Evolutionary conservation across 2,113 vertebrate species (phyloP).

Genomic region (Grammomys dolichurus): DNA sequence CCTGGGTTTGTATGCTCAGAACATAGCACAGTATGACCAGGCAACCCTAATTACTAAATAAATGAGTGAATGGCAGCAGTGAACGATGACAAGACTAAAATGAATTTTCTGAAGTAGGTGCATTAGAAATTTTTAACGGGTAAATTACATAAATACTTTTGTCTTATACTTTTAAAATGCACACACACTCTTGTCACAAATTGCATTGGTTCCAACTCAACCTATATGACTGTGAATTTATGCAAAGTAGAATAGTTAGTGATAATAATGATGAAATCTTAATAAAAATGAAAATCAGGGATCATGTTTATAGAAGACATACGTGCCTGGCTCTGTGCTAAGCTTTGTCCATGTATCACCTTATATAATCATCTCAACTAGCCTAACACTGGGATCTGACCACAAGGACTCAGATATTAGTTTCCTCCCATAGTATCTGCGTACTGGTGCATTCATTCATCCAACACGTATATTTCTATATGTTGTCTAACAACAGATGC

Average conservation of each 20-base stretch:
- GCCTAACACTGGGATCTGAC: not conserved
- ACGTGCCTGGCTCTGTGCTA: not conserved
- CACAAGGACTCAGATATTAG: not conserved
- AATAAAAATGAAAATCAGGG: not conserved
- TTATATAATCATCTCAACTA: not conserved
- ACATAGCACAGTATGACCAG: accelerated
- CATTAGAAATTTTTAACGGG: not conserved
- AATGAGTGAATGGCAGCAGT: not conserved
- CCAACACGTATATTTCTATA: not conserved
- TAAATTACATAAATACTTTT: not conserved
- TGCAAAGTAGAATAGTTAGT: not conserved
- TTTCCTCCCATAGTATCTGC: no score
- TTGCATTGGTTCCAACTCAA: not conserved
- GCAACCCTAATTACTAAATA: not conserved
- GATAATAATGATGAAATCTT: not conserved
- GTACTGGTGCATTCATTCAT: not conserved
- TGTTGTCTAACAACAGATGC: not conserved
- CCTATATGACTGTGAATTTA: not conserved
- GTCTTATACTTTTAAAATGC: slow-evolving; percentile 37
- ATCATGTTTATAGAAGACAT: not conserved
- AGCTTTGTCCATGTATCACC: not conserved
- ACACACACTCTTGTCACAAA: not conserved
- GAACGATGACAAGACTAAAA: not conserved
- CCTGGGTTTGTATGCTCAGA: not conserved
- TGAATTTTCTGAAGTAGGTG: slow-evolving; percentile 23